These are phyloP conservation scores for Acleris holmiana DNA, from an alignment of 2,888 invertebrate genomes.

Conservation along the genomic window DNA sequence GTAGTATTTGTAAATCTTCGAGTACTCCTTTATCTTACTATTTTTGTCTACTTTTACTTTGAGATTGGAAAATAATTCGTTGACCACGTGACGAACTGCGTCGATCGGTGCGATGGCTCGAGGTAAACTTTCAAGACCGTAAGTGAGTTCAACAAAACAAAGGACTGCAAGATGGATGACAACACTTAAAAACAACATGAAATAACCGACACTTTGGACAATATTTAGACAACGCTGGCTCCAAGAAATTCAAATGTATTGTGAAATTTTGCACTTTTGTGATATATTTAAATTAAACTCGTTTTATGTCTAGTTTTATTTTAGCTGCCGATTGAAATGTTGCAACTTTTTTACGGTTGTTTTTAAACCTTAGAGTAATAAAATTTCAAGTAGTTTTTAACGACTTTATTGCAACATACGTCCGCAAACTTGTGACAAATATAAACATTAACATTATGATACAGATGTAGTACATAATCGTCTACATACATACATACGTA, in stretches of 20 bases:
- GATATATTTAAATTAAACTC: conserved; percentile 38
- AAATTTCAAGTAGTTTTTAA: too few relatives aligned
- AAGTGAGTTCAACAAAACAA: background rate
- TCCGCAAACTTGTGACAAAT: too few relatives aligned
- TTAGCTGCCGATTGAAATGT: conserved; percentile 5
- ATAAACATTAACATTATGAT: too few relatives aligned
- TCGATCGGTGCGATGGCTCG: background rate
- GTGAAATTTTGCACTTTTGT: conserved; percentile 40
- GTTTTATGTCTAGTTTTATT: conserved; percentile 40
- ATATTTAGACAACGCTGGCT: background rate
- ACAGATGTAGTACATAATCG: too few relatives aligned
- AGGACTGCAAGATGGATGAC: conserved; percentile 5
- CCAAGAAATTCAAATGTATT: conserved; percentile 4
- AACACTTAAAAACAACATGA: conserved; percentile 16
- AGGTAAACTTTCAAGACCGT: background rate
- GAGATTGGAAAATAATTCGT: conserved; percentile 55
- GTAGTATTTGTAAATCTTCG: conserved; percentile 59
- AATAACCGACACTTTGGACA: conserved; percentile 4
- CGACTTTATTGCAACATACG: too few relatives aligned
- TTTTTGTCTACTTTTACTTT: conserved; percentile 43
- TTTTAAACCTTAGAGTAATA: background rate
- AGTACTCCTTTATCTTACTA: conserved; percentile 47
- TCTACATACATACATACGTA: too few relatives aligned
- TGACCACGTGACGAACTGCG: conserved; percentile 42
- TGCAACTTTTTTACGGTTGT: conserved; percentile 3